A percentile compares a stretch with the other conserved stretches of the same genome.
These are phyloP conservation scores for Psittacula echo DNA, from an alignment of 2,797 vertebrate genomes.

Conservation along the genomic window DNA sequence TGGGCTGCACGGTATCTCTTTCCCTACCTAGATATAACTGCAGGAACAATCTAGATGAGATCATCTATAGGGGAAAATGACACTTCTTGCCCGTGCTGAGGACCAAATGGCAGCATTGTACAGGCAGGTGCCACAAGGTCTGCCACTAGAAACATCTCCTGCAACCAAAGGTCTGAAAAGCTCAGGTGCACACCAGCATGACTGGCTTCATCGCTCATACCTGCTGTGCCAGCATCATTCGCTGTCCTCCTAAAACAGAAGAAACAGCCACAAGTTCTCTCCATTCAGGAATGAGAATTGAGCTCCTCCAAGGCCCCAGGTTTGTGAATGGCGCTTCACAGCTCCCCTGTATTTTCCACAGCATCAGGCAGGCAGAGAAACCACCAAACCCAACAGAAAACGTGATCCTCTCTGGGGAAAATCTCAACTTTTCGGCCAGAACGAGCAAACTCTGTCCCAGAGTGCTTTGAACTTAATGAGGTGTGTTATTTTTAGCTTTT, in stretches of 20 bases:
- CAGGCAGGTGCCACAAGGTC: not conserved
- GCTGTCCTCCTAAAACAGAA: not conserved
- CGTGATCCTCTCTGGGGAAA: not conserved
- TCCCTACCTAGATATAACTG: not conserved
- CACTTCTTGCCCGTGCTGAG: not conserved
- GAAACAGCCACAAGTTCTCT: not conserved
- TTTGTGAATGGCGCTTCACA: not conserved
- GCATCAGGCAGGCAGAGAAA: not conserved
- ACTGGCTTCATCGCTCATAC: accelerated
- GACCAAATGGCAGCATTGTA: not conserved
- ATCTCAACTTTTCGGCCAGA: not conserved
- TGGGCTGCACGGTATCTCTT: not conserved
- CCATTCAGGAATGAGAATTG: not conserved
- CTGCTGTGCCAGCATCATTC: not conserved
- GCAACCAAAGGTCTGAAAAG: not conserved
- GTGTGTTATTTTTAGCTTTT: conserved; percentile 58
- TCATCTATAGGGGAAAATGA: not conserved
- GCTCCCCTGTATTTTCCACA: not conserved
- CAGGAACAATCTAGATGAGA: not conserved
- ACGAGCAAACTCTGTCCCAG: conserved; percentile 9
- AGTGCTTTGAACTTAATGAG: conserved; percentile 42
- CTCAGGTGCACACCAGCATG: not conserved
- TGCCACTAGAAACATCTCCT: not conserved
- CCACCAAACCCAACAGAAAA: conserved; percentile 18
- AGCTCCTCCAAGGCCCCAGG: not conserved